Base-by-base conservation (phyloP, 2,888 invertebrate genomes). In the Euproctis similis region DNA sequence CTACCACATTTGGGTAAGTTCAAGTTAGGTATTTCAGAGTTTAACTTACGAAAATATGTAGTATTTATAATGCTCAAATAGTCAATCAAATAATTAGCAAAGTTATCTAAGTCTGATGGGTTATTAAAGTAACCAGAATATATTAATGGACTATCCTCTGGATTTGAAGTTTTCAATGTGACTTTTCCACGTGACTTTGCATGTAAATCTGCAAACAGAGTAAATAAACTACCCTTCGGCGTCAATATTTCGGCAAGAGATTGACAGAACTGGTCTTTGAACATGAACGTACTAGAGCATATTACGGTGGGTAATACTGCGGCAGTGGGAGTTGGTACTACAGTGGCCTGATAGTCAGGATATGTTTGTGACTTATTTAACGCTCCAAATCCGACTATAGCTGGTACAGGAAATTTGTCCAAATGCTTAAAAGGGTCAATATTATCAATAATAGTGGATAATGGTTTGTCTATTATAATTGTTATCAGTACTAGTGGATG, bases 271-370 rank as follows among this genome's bases (percentile, higher is more conserved):
- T 36, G 22, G 12, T 71, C 58, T 2, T 53, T 46, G 17, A 62
- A 39, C 9, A 43, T 36, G 12, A 69, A 59, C 6, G 46, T 24
- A 12, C 45, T 26, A 2, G 44, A 40, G 31, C 64, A 67, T 13
- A 63, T 30, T 2, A 65, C 12, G 8, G 52, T 38, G 0, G 57
- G 35, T 1, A 63, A 19, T 3, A 61, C 2, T 11, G 57, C 41
- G 4, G 48, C 50, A 4, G 42, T 34, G 1, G 63, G 55, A 1
- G 55, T 12, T 1, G 59, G 58, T 3, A 56, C 37, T 1, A 46
- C 43, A 3, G 56, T 51, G 0, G 50, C 31, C 43, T 73, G 69
- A 21, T 73, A 73, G 26, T 72, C 71, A 1, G 73, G 72, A 27
- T 48, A 63, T 1, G 20, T 38, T 31, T 71, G 63, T 6, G 52